A percentile compares a stretch with the other conserved stretches of the same genome.
phyloP scores from a whole-genome alignment of 2,113 vertebrate genomes.

The Myxocyprinus asiaticus region DNA sequence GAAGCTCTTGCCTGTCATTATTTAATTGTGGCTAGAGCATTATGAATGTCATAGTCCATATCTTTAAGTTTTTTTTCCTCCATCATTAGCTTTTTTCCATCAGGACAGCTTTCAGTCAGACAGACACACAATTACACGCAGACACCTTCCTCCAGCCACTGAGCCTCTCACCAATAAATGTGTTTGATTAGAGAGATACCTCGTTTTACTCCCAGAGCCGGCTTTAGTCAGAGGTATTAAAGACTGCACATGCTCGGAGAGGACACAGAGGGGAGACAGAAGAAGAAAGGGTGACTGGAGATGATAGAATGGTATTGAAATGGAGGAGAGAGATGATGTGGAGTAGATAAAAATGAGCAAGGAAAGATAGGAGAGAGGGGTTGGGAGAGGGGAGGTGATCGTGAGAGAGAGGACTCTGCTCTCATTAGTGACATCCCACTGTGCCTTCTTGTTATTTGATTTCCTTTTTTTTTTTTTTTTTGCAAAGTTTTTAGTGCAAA shows the following conservation, averaged over 20 bases:
- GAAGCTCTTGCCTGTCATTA: conserved; percentile 20
- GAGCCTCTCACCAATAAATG: conserved; percentile 41
- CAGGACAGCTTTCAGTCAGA: conserved; percentile 18
- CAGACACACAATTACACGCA: conserved; percentile 27
- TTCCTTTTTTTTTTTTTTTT: conserved; percentile 20
- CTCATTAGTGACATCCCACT: conserved; percentile 31
- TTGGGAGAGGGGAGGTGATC: background rate
- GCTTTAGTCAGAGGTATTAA: conserved; percentile 57
- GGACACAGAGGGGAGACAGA: conserved; percentile 7
- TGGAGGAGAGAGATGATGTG: conserved; percentile 16
- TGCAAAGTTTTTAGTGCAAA: conserved; percentile 20
- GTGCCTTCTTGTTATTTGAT: conserved; percentile 22
- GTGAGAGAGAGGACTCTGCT: conserved; percentile 6
- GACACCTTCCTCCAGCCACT: conserved; percentile 43
- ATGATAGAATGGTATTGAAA: conserved; percentile 8
- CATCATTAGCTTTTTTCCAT: conserved; percentile 32
- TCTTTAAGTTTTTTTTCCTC: conserved; percentile 2
- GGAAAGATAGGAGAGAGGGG: conserved; percentile 17
- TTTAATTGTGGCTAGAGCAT: conserved; percentile 23
- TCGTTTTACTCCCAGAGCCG: conserved; percentile 45
- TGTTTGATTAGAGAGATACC: conserved; percentile 37
- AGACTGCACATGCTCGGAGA: conserved; percentile 48
- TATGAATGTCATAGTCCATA: conserved; percentile 28
- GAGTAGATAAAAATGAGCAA: background rate
- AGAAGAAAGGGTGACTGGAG: conserved; percentile 18